Percentiles rank a stretch among this genome's conserved stretches.
phyloP scores from a whole-genome alignment of 2,113 vertebrate species.

The Platysternon megacephalum region DNA sequence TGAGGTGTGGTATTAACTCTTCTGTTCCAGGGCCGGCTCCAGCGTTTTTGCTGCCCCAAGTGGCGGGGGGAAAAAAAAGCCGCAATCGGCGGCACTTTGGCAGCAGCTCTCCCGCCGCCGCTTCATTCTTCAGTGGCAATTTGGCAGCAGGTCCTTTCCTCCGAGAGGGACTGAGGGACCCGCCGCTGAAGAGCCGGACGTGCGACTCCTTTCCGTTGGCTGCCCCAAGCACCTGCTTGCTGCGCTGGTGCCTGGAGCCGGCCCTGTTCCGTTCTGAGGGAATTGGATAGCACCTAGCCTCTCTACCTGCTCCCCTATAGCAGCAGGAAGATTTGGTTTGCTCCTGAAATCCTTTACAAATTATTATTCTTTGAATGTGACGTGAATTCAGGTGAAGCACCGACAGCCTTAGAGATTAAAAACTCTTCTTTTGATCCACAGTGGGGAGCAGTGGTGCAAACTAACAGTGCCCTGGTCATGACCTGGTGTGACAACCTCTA shows the following conservation, averaged over 20 bases:
- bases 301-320: not conserved
- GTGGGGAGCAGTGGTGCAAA: not conserved
- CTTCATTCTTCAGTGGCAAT: no score
- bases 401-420: not conserved
- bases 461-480: not conserved
- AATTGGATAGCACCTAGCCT: not conserved
- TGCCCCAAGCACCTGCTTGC: no score
- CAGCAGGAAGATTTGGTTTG: not conserved
- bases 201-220: no score
- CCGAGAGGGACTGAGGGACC: no score
- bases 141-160: no score
- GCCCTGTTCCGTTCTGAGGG: not conserved
- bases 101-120: no score
- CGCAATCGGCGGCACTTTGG: no score
- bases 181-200: no score
- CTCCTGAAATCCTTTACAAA: not conserved
- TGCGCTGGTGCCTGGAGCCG: no score
- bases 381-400: not conserved
- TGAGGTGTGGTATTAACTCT: not conserved
- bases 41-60: no score
- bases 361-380: not conserved
- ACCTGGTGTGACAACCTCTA: not conserved
- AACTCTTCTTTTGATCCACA: not conserved
- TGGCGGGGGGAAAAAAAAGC: no score
- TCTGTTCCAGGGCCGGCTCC: not conserved